Conservation (phyloP, 2,888 invertebrate genomes). For the Incurvaria masculella region DNA sequence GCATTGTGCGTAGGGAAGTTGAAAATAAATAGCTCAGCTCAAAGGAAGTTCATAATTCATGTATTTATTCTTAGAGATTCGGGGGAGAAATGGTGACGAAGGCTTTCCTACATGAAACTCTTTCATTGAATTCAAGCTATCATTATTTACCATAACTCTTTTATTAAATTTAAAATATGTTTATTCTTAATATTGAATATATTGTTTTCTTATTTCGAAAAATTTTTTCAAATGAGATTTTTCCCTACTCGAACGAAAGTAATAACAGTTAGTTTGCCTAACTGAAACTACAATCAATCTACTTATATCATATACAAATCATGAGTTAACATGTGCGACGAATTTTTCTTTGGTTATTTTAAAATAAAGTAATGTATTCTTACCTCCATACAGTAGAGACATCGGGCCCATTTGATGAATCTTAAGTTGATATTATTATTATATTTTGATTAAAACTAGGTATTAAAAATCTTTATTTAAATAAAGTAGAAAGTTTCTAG, state of each 20-base stretch:
- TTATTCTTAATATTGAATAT: background rate
- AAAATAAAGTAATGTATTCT: background rate
- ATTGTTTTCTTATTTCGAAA: no score
- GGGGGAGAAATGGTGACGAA: no score
- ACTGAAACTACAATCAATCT: no score
- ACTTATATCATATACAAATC: background rate
- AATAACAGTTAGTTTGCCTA: no score
- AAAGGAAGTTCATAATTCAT: no score
- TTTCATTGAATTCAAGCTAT: background rate
- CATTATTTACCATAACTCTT: constrained; percentile 1
- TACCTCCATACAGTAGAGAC: background rate
- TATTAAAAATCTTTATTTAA: background rate
- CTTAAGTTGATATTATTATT: background rate
- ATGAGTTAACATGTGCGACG: background rate
- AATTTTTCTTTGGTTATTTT: constrained; percentile 3
- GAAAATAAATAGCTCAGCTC: no score
- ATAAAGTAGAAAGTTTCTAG: background rate
- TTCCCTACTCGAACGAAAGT: no score
- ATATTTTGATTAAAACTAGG: background rate
- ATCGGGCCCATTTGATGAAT: background rate
- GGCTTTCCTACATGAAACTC: no score
- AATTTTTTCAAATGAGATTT: no score
- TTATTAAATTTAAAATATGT: background rate
- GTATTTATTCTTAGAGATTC: no score
- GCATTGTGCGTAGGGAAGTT: no score